These are phyloP conservation scores for Rhinichthys klamathensis DNA, from an alignment of 2,113 vertebrate genomes.

Conservation along the genomic window DNA sequence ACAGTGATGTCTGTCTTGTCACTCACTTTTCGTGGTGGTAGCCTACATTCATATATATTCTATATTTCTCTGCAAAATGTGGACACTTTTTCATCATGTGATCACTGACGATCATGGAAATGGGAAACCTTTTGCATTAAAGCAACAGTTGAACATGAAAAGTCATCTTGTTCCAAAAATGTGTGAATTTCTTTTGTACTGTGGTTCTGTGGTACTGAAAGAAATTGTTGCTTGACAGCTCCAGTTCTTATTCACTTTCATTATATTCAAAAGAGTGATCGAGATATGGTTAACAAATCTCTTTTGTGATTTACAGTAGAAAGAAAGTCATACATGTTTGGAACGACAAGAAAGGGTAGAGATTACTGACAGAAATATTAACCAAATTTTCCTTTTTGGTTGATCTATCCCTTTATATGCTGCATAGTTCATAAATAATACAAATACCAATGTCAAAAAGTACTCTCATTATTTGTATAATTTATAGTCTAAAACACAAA, in stretches of 20 bases:
- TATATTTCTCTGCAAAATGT: background rate
- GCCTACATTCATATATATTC: background rate
- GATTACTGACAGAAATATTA: constrained; percentile 3
- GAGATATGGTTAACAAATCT: background rate
- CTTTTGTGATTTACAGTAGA: background rate
- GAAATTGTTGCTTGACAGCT: background rate
- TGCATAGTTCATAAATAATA: constrained; percentile 4
- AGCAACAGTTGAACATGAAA: background rate
- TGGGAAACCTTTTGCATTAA: background rate
- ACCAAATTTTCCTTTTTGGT: background rate
- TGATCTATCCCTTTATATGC: background rate
- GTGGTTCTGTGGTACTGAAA: background rate
- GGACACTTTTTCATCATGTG: background rate
- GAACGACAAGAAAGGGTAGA: background rate
- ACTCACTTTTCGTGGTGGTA: background rate
- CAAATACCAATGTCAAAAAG: background rate
- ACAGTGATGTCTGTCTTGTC: background rate
- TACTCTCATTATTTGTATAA: constrained; percentile 18
- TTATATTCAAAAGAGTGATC: background rate
- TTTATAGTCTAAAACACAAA: constrained; percentile 9
- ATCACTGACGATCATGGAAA: background rate
- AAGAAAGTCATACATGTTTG: constrained; percentile 8
- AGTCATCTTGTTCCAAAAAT: background rate
- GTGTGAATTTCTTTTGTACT: background rate
- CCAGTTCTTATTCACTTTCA: constrained; percentile 12